Percentiles rank a stretch among this genome's conserved stretches.
These are phyloP conservation scores for Psittacula echo DNA, from an alignment of 2,797 vertebrate genomes.

Conservation along the genomic window DNA sequence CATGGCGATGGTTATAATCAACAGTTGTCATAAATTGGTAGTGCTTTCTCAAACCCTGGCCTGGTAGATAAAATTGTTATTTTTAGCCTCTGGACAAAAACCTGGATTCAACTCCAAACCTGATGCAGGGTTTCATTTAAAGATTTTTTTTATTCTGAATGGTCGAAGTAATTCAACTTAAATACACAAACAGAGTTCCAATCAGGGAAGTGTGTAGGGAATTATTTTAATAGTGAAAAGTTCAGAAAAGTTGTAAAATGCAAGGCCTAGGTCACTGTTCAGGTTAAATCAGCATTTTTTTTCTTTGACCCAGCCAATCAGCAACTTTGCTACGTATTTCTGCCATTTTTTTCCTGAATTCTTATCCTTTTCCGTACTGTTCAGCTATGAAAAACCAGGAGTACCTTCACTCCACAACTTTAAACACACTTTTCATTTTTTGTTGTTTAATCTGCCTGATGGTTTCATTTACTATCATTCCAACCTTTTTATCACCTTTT, in stretches of 20 bases:
- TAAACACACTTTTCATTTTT: neutral
- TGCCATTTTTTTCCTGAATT: neutral
- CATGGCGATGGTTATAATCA: neutral
- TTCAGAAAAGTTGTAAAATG: neutral
- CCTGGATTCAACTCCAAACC: neutral
- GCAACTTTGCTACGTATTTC: neutral
- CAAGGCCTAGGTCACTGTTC: neutral
- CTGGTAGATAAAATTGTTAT: neutral
- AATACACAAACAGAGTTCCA: neutral
- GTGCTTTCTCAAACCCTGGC: neutral
- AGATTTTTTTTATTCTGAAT: neutral
- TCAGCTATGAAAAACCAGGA: neutral
- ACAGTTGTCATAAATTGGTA: neutral
- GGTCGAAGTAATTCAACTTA: neutral
- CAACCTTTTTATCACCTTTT: neutral
- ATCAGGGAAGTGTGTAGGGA: neutral
- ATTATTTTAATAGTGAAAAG: neutral
- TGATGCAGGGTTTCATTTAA: neutral
- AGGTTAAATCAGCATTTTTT: neutral
- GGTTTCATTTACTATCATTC: neutral
- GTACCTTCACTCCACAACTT: neutral
- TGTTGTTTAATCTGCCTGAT: neutral
- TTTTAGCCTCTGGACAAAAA: neutral
- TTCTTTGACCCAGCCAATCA: neutral
- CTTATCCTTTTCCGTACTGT: neutral